phyloP scores from a whole-genome alignment of 2,888 invertebrate genomes.

The Philaethria dido region DNA sequence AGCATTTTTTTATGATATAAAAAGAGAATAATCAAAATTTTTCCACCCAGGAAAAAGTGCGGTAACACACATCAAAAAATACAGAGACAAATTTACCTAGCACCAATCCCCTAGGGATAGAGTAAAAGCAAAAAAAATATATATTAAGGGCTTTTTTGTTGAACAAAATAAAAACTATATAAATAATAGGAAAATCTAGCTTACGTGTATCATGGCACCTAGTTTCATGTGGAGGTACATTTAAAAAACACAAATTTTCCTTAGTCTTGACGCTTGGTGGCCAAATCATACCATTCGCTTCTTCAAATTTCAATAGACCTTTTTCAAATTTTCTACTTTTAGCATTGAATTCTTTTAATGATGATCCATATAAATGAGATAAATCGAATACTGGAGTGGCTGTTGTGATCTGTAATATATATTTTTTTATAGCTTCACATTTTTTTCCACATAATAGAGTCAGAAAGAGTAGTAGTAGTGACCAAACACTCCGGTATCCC shows the following conservation, averaged over 20 bases:
- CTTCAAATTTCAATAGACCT: constrained; percentile 52
- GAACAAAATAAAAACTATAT: too few species aligned
- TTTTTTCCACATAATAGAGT: too few species aligned
- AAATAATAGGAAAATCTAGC: constrained; percentile 29
- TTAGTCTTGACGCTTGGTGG: constrained; percentile 49
- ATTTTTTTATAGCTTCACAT: background rate
- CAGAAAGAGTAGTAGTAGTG: too few species aligned
- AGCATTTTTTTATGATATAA: too few species aligned
- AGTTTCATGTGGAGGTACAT: constrained; percentile 54
- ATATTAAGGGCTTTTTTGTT: too few species aligned
- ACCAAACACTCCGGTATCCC: too few species aligned
- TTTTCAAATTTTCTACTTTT: constrained; percentile 48
- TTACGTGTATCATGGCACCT: constrained; percentile 60
- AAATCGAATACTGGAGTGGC: constrained; percentile 52
- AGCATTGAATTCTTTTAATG: constrained; percentile 40
- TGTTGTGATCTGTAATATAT: constrained; percentile 49
- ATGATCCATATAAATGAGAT: constrained; percentile 49
- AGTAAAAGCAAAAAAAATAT: too few species aligned
- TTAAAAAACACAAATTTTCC: constrained; percentile 47
- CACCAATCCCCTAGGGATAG: too few species aligned
- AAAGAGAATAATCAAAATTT: too few species aligned
- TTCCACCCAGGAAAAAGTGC: too few species aligned
- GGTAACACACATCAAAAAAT: too few species aligned
- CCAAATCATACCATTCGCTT: constrained; percentile 50
- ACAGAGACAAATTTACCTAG: too few species aligned